phyloP scores from a whole-genome alignment of 23 tunicate species.

The Botrylloides violaceus region DNA sequence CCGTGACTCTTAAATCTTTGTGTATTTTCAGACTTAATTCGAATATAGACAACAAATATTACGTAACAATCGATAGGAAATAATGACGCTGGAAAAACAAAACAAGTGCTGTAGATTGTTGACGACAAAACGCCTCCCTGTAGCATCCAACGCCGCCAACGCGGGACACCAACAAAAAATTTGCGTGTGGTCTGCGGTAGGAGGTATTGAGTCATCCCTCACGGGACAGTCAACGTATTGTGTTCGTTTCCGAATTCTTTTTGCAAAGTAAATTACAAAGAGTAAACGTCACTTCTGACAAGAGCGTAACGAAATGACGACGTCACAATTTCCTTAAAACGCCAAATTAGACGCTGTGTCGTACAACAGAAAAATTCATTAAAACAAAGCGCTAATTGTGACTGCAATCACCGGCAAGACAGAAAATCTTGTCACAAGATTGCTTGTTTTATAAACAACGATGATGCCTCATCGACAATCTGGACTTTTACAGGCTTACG shows the following conservation, averaged over 20 bases:
- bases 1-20: background rate
- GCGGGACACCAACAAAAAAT: background rate
- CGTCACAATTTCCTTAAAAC: constrained; percentile 2
- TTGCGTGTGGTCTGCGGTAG: constrained; percentile 17
- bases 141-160: background rate
- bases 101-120: too few relatives aligned
- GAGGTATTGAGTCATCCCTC: constrained; percentile 8
- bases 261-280: background rate
- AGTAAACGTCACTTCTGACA: constrained; percentile 4
- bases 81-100: background rate
- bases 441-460: too few relatives aligned
- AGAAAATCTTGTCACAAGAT: too few relatives aligned
- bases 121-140: too few relatives aligned
- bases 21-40: constrained; percentile 3
- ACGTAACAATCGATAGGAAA: background rate
- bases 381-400: too few relatives aligned
- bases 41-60: constrained; percentile 11
- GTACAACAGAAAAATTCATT: too few relatives aligned
- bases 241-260: constrained; percentile 9
- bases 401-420: too few relatives aligned
- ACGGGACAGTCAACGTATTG: constrained; percentile 2
- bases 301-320: background rate
- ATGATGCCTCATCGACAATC: too few relatives aligned
- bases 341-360: too few relatives aligned
- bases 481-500: too few relatives aligned